Conservation (phyloP, 2,113 vertebrate genomes). For the Bubalus kerabau region DNA sequence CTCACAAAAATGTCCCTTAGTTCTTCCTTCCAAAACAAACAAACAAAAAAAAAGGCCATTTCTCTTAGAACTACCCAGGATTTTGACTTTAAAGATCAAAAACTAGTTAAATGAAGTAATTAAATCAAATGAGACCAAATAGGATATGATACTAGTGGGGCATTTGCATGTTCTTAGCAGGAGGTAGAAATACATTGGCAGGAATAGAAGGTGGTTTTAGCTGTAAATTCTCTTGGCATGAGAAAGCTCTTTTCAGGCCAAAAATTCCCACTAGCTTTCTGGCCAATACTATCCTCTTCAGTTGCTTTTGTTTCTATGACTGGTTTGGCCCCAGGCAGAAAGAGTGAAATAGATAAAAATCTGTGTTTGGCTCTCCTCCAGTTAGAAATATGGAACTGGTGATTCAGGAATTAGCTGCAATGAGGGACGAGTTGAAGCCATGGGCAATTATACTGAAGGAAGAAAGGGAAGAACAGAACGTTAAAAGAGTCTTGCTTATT, state of each 20-base stretch:
- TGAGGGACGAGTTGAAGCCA: background rate
- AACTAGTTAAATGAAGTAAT: slow-evolving; percentile 34
- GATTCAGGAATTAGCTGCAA: background rate
- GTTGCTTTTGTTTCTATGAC: slow-evolving; percentile 29
- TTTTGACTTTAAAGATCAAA: slow-evolving; percentile 9
- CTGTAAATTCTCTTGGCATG: slow-evolving; percentile 43
- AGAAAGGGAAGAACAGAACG: background rate
- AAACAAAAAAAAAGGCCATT: background rate
- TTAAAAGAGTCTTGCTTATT: background rate
- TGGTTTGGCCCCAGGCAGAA: slow-evolving; percentile 1
- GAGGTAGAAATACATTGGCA: slow-evolving; percentile 41
- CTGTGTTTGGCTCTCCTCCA: slow-evolving; percentile 15
- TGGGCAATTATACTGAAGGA: background rate
- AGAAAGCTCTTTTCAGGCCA: slow-evolving; percentile 13
- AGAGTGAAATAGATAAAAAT: slow-evolving; percentile 28
- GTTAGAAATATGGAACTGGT: background rate
- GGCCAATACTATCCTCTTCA: slow-evolving; percentile 30
- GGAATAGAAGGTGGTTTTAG: slow-evolving; percentile 2
- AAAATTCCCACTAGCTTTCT: slow-evolving; percentile 23
- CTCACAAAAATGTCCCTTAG: slow-evolving; percentile 24
- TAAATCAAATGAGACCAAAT: slow-evolving; percentile 47
- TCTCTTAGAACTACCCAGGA: background rate
- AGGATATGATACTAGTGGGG: background rate
- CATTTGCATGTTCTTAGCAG: slow-evolving; percentile 22
- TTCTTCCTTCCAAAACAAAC: slow-evolving; percentile 11